A percentile compares a stretch with the other conserved stretches of the same genome.
Evolutionary conservation across 2,797 vertebrate genomes (phyloP).

Genomic region (Oreochromis mossambicus): DNA sequence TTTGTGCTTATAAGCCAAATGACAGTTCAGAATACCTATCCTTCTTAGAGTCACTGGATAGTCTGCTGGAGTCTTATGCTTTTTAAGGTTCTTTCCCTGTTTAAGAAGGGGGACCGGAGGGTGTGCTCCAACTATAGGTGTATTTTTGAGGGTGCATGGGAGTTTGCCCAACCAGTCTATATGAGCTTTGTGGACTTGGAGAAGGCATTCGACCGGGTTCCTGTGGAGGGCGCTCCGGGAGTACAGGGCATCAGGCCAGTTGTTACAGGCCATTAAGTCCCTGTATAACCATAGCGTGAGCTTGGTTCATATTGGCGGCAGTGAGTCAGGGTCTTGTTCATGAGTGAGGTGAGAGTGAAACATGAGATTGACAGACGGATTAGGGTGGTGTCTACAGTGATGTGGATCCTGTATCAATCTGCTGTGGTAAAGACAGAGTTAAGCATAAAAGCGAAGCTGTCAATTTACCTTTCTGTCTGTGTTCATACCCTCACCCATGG

Average conservation of each 20-base stretch:
- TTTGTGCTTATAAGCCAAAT: background rate
- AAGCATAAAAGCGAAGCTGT: too few relatives aligned
- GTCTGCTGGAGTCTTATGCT: background rate
- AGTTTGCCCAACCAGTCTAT: background rate
- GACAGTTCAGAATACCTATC: background rate
- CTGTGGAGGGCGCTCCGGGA: fast-evolving
- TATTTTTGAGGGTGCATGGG: background rate
- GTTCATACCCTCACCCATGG: too few relatives aligned
- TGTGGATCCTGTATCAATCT: background rate
- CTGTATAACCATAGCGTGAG: background rate
- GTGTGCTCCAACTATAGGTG: background rate
- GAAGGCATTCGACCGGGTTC: background rate
- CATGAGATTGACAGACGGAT: background rate
- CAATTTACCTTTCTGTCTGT: too few relatives aligned
- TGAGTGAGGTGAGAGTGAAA: background rate
- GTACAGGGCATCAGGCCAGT: background rate
- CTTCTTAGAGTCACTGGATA: background rate
- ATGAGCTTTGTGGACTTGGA: background rate
- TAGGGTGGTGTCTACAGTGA: background rate
- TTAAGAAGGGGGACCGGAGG: background rate
- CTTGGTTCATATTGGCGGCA: background rate
- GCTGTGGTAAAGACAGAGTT: too few relatives aligned
- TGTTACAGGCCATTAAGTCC: background rate
- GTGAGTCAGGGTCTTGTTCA: background rate
- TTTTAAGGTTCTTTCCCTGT: background rate